Conservation (phyloP, 2,113 vertebrate genomes). For the Hippolais icterina region DNA sequence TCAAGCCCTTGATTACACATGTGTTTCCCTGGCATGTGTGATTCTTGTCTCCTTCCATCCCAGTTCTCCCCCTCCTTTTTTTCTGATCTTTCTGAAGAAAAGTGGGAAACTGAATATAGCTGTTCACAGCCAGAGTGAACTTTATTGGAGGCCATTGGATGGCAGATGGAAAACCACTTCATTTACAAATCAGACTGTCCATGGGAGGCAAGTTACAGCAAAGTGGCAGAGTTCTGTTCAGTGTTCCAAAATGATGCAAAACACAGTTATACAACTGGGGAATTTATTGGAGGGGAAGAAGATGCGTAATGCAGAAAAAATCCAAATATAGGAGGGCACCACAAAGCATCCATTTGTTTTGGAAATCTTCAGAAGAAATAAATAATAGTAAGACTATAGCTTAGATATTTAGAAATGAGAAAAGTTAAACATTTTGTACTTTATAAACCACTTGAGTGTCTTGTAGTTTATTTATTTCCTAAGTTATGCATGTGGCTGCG, state of each 20-base stretch:
- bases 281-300: neutral
- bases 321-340: neutral
- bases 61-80: neutral
- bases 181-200: neutral
- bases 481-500: neutral
- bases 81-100: neutral
- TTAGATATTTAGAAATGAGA: neutral
- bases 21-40: neutral
- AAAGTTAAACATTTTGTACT: neutral
- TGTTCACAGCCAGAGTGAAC: neutral
- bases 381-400: neutral
- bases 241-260: neutral
- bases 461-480: neutral
- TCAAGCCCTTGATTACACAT: constrained; percentile 1
- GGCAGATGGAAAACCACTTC: neutral
- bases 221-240: neutral
- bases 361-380: neutral
- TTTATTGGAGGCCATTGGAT: neutral
- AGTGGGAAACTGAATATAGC: neutral
- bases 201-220: neutral
- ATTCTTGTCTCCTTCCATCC: neutral
- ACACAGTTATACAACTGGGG: neutral
- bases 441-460: neutral
- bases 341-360: neutral
- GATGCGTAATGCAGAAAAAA: neutral